Evolutionary conservation across 2,797 vertebrate genomes (phyloP), one percentile per base, ranked within the genome.

Genomic region (Periophthalmus magnuspinnatus): DNA sequence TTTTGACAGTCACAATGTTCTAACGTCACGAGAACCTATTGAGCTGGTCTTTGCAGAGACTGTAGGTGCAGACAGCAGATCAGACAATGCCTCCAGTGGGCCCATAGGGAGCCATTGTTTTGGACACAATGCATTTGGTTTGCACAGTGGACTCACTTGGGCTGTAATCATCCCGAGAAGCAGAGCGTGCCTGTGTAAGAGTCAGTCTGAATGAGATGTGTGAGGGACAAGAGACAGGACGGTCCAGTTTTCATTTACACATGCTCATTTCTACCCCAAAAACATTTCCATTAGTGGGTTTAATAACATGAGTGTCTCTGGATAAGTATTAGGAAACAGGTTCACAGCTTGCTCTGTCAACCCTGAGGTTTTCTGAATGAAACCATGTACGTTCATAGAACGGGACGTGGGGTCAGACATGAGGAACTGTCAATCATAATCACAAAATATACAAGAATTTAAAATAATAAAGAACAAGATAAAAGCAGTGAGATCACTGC

Each of bases 41-140:
- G 80, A 78, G 81, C 86, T 71, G 65, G 36, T 83, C 50, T 83
- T 85, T 79, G 72, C 58, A 80, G 65, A 82, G 76, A 87, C 69
- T 70, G 81, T 50, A 80, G 81, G 70, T 78, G 76, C 81, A 65
- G 68, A 45, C 41, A 45, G 41, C 13, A 45, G 13, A 45, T 45
- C 41, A 45, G 13, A 55, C 72, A 67, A 17, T n/a, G 65, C 65
- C 76, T 81, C 74, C 62, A 72, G 78, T 74, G 68, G 69, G 75
- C 84, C 80, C 75, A 72, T 1, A 0, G 79, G 77, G 79, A 72
- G 74, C 32, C 67, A 85, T 88, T 82, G 77, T 85, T 81, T 87
- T 71, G 66, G 65, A 80, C 71, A 78, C 75, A 84, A 83, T 84
- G 58, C 74, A 79, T 84, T 81, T 65, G 47, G 47, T 67, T 74